Evolutionary conservation across 2,888 invertebrate species (phyloP).

Genomic region (Empis stercorea): DNA sequence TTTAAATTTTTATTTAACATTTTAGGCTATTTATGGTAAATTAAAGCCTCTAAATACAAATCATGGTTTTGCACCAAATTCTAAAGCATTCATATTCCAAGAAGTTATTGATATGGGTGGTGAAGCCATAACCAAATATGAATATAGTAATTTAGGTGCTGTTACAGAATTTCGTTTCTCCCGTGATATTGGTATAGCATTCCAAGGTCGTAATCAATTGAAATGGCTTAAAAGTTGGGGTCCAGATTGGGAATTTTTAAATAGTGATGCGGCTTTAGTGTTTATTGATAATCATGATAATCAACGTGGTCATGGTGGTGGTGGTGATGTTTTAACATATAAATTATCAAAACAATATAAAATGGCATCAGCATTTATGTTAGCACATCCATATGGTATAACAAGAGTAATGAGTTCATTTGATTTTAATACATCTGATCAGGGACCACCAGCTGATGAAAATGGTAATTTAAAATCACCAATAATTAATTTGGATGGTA

Average conservation of each 20-base stretch:
- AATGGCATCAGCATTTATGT: conserved; percentile 75
- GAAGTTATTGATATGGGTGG: conserved; percentile 61
- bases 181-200: conserved; percentile 38
- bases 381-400: conserved; percentile 73
- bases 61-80: conserved; percentile 49
- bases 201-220: conserved; percentile 47
- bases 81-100: conserved; percentile 57
- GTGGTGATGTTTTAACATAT: conserved; percentile 51
- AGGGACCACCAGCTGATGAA: conserved; percentile 54
- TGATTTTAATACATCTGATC: conserved; percentile 47
- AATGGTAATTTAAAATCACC: conserved; percentile 51
- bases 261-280: conserved; percentile 49
- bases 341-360: conserved; percentile 57
- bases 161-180: conserved; percentile 61
- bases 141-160: conserved; percentile 43
- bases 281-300: conserved; percentile 90
- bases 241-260: conserved; percentile 51
- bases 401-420: conserved; percentile 81
- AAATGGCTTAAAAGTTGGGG: conserved; percentile 55
- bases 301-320: conserved; percentile 55
- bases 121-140: conserved; percentile 37
- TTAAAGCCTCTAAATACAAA: conserved; percentile 47
- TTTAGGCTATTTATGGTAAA: conserved; percentile 43
- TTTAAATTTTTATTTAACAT: too few relatives aligned
- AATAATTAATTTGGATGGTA: conserved; percentile 48